Base-by-base conservation (phyloP, 2,797 vertebrate genomes). In the Tiaroga cobitis region DNA sequence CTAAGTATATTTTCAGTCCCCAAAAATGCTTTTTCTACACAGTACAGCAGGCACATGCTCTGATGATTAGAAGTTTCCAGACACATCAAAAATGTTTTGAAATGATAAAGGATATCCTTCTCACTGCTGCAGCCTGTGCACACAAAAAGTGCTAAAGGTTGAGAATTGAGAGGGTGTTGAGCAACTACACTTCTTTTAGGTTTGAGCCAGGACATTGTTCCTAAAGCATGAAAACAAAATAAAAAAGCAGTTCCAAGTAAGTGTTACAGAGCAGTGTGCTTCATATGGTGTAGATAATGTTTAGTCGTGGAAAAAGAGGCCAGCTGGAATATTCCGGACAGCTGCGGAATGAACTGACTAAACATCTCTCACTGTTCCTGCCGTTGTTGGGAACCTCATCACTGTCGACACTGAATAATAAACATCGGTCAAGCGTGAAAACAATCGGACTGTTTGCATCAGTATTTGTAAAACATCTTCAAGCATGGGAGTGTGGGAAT, bases 261-360 rank as follows among this genome's bases (percentile, higher is more conserved):
- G 29, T 79, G 67, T 49, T 65, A n/a, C 41, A 72, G 54, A 63
- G 41, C 37, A 46, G 70, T 32, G 54, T 74, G 43, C 68, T 78
- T 85, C 65, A 26, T 63, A 41, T 73, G 29, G 32, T 29, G 39
- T 19, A 59, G 78, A 70, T 86, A 72, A 86, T 72, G n/a, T 82
- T 84, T 82, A 84, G 74, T 76, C 29, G 82, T 85, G 87, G 87
- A 87, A 87, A 87, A 84, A 29, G 59, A 26, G 82, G 59, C 70
- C 72, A 83, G 86, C 83, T 88, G 86, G 87, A 86, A 87, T 88
- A 84, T 87, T 88, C 86, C 79, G 56, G 69, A 68, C 65, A 75
- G 74, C 81, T 79, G 81, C 41, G 80, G 49, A 72, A 82, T 85
- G 78, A 73, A 49, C 74, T 77, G 83, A 74, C 80, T 80, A 81